These are phyloP conservation scores for Poeciliopsis paucimaculata DNA, from an alignment of 2,797 vertebrate genomes.

Conservation along the genomic window DNA sequence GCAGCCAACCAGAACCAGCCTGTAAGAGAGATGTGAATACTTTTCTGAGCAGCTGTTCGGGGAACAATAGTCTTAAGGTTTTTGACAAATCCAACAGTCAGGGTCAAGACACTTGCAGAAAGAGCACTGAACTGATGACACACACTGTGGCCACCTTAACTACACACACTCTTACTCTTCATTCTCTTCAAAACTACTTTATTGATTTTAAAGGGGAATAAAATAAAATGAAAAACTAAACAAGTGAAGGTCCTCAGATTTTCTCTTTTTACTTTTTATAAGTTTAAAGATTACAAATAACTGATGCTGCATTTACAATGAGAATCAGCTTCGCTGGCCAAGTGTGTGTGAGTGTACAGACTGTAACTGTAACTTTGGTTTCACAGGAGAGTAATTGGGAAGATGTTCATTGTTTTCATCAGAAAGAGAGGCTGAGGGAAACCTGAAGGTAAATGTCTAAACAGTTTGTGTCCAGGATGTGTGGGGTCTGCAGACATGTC, in stretches of 20 bases:
- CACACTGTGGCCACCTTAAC: too few species aligned
- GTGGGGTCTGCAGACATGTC: neutral
- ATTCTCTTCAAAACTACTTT: too few species aligned
- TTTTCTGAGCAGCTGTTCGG: too few species aligned
- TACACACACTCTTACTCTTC: too few species aligned
- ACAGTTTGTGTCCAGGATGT: neutral
- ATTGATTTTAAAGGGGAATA: too few species aligned
- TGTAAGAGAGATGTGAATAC: too few species aligned
- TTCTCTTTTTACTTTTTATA: neutral
- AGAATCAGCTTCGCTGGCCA: neutral
- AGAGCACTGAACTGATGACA: too few species aligned
- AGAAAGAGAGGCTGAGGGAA: neutral
- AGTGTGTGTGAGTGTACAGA: neutral
- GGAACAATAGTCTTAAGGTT: too few species aligned
- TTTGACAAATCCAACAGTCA: too few species aligned
- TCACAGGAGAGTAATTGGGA: neutral
- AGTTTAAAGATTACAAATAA: neutral
- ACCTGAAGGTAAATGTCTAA: neutral
- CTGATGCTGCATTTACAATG: neutral
- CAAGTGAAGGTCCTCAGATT: neutral
- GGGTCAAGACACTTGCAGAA: too few species aligned
- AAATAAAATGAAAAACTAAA: too few species aligned
- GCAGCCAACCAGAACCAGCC: neutral
- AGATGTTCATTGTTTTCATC: neutral
- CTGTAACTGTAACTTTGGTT: neutral